These are phyloP conservation scores for Chelonia mydas DNA, from an alignment of 2,797 vertebrate species.

Conservation along the genomic window DNA sequence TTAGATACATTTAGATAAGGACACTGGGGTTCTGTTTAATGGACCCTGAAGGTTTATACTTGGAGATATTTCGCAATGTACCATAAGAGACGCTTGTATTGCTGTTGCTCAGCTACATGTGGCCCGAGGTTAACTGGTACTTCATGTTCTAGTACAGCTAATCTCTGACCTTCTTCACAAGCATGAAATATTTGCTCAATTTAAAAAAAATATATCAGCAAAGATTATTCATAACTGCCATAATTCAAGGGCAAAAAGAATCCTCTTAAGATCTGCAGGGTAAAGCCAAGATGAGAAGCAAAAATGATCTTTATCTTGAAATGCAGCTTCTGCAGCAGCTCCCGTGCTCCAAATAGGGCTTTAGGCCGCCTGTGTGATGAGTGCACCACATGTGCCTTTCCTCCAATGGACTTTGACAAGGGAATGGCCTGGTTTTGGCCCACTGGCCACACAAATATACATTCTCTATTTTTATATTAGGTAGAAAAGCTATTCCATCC, in stretches of 20 bases:
- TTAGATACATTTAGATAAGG: not conserved
- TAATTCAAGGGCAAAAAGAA: slow-evolving; percentile 51
- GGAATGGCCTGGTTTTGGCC: accelerated
- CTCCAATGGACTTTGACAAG: slow-evolving; percentile 11
- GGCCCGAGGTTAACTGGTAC: slow-evolving; percentile 43
- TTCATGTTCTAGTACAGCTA: not conserved
- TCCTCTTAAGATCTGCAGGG: slow-evolving; percentile 50
- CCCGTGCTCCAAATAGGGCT: slow-evolving; percentile 28
- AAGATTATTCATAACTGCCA: slow-evolving; percentile 54
- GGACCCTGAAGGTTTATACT: not conserved
- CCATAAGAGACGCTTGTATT: not conserved
- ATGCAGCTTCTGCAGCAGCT: slow-evolving; percentile 1
- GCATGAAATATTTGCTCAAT: slow-evolving; percentile 58
- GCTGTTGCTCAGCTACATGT: not conserved
- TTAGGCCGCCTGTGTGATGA: not conserved
- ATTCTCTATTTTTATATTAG: not conserved
- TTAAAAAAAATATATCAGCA: slow-evolving; percentile 40
- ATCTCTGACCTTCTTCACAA: slow-evolving; percentile 13
- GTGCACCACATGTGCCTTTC: not conserved
- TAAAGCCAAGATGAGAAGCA: slow-evolving; percentile 51
- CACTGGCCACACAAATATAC: not conserved
- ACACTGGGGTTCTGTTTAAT: not conserved
- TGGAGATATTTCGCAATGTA: not conserved
- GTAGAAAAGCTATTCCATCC: not conserved
- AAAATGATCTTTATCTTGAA: slow-evolving; percentile 17